These are phyloP conservation scores for Oreochromis grahami DNA, from an alignment of 2,797 vertebrate species.

Conservation along the genomic window DNA sequence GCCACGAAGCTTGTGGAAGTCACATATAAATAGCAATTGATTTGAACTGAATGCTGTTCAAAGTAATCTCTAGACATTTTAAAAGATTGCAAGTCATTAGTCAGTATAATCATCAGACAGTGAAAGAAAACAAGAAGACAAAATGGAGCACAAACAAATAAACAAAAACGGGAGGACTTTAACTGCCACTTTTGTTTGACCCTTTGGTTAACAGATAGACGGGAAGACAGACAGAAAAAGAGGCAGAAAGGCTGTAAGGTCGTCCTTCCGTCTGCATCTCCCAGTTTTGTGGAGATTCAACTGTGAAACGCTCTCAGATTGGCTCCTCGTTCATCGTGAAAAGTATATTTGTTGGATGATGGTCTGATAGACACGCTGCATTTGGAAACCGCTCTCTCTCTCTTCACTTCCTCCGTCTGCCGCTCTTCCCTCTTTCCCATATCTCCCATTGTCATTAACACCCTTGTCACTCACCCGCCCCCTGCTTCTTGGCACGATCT, in stretches of 20 bases:
- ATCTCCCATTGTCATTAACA: background rate
- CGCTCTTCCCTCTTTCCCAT: background rate
- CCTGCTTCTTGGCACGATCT: conserved; percentile 17
- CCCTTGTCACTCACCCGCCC: background rate
- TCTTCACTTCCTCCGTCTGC: background rate
- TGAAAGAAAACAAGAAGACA: background rate
- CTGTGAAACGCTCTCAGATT: conserved; percentile 57
- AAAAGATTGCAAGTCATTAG: background rate
- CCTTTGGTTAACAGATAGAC: background rate
- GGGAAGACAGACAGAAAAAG: background rate
- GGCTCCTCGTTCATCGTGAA: conserved; percentile 23
- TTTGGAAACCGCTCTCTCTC: conserved; percentile 41
- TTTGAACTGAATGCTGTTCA: background rate
- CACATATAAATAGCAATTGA: background rate
- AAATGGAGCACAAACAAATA: background rate
- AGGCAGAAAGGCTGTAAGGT: background rate
- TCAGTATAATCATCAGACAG: background rate
- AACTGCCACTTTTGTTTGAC: background rate
- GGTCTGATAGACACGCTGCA: conserved; percentile 46
- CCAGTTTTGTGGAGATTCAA: conserved; percentile 34
- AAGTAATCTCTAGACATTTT: background rate
- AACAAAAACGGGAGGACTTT: background rate
- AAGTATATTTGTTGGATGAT: conserved; percentile 33
- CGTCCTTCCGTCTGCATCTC: background rate
- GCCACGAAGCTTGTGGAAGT: background rate